These are phyloP conservation scores for Cephalopholis sonnerati DNA, from an alignment of 2,113 vertebrate species.

Conservation along the genomic window DNA sequence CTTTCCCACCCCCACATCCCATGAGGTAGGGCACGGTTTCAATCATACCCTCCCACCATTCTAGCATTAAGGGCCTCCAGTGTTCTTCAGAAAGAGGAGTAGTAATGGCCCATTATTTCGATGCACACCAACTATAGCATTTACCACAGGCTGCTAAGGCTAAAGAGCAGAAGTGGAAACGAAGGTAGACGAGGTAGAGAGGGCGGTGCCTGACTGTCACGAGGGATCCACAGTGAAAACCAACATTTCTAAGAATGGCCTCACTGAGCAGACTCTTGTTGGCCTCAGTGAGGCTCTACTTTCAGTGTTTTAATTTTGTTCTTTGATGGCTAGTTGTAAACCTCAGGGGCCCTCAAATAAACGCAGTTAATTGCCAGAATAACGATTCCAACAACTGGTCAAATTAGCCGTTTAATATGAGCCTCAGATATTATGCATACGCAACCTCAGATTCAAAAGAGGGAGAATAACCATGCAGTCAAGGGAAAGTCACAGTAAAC, in stretches of 20 bases:
- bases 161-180: constrained; percentile 50
- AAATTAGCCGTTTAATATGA: constrained; percentile 64
- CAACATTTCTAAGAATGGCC: constrained; percentile 16
- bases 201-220: constrained; percentile 26
- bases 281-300: constrained; percentile 42
- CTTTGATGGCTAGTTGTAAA: constrained; percentile 54
- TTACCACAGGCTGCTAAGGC: constrained; percentile 31
- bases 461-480: constrained; percentile 38
- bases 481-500: constrained; percentile 66
- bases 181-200: constrained; percentile 31
- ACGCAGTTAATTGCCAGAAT: constrained; percentile 62
- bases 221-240: constrained; percentile 25
- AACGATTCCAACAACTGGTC: constrained; percentile 59
- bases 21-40: constrained; percentile 46
- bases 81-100: constrained; percentile 46
- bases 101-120: constrained; percentile 70
- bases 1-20: constrained; percentile 64
- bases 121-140: constrained; percentile 41
- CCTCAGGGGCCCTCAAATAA: constrained; percentile 47
- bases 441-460: constrained; percentile 45
- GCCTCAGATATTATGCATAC: constrained; percentile 63
- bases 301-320: constrained; percentile 10
- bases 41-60: constrained; percentile 57
- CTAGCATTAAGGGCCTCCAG: constrained; percentile 36
- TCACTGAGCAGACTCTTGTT: constrained; percentile 32